phyloP scores from a whole-genome alignment of 2,888 invertebrate genomes.

The Acanthacorydalis orientalis region DNA sequence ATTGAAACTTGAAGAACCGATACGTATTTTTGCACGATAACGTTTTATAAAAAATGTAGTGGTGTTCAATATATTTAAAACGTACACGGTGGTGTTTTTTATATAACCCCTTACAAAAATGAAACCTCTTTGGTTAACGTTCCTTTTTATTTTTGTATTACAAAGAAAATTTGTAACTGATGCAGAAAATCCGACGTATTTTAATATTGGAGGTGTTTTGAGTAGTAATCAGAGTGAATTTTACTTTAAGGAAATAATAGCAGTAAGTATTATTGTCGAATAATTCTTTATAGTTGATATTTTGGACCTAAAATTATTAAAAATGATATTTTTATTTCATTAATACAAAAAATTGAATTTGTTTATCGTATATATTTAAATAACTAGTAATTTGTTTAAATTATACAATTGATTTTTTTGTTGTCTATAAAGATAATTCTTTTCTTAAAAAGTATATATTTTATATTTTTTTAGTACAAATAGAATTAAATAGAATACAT shows the following conservation, averaged over 20 bases:
- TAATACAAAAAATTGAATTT: too few relatives aligned
- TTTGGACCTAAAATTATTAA: not conserved
- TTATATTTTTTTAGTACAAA: too few relatives aligned
- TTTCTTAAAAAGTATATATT: too few relatives aligned
- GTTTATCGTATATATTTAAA: too few relatives aligned
- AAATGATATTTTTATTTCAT: not conserved
- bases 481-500: too few relatives aligned
- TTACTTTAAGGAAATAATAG: slow-evolving; percentile 69
- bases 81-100: not conserved
- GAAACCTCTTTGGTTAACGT: not conserved
- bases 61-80: not conserved
- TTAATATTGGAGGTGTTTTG: slow-evolving; percentile 85
- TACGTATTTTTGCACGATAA: not conserved
- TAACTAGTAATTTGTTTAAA: too few relatives aligned
- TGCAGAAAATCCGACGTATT: slow-evolving; percentile 42
- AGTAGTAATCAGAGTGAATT: slow-evolving; percentile 65
- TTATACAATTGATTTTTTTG: too few relatives aligned
- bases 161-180: slow-evolving; percentile 1
- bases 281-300: not conserved
- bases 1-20: not conserved
- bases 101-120: not conserved
- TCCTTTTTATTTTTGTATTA: not conserved
- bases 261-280: slow-evolving; percentile 36
- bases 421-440: too few relatives aligned
- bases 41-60: not conserved